These are phyloP conservation scores for Antennarius striatus DNA, from an alignment of 2,113 vertebrate species.

Conservation along the genomic window DNA sequence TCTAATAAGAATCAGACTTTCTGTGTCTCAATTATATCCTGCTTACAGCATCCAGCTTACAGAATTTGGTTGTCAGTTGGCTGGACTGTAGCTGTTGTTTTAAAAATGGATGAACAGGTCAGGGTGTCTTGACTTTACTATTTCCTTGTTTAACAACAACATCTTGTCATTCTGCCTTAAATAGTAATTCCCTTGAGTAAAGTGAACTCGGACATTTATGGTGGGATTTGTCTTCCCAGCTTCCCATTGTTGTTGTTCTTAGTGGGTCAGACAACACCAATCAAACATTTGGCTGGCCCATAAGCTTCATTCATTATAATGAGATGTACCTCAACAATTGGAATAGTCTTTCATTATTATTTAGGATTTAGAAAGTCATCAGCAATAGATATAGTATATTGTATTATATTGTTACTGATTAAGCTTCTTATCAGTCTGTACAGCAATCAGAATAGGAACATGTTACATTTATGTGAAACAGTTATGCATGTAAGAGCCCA, in stretches of 20 bases:
- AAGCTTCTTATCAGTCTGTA: too few relatives aligned
- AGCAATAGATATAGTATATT: too few relatives aligned
- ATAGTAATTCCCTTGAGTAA: constrained; percentile 15
- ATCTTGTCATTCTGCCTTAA: constrained; percentile 17
- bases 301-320: too few relatives aligned
- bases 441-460: too few relatives aligned
- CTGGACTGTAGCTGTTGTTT: constrained; percentile 12
- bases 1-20: background rate
- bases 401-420: too few relatives aligned
- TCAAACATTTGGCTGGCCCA: background rate
- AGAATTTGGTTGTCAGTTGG: constrained; percentile 18
- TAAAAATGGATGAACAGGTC: constrained; percentile 22
- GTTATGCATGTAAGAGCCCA: too few relatives aligned
- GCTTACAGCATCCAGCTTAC: constrained; percentile 2
- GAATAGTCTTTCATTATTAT: too few relatives aligned
- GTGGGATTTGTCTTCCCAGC: background rate
- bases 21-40: background rate
- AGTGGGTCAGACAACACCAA: background rate
- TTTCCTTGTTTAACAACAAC: constrained; percentile 24
- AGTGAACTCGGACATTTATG: constrained; percentile 51
- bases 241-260: background rate
- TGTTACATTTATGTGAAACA: too few relatives aligned
- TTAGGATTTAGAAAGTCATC: too few relatives aligned
- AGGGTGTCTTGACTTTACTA: background rate
- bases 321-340: too few relatives aligned